Evolutionary conservation across 2,888 invertebrate species (phyloP).

Genomic region (Acanthopleura granulata): DNA sequence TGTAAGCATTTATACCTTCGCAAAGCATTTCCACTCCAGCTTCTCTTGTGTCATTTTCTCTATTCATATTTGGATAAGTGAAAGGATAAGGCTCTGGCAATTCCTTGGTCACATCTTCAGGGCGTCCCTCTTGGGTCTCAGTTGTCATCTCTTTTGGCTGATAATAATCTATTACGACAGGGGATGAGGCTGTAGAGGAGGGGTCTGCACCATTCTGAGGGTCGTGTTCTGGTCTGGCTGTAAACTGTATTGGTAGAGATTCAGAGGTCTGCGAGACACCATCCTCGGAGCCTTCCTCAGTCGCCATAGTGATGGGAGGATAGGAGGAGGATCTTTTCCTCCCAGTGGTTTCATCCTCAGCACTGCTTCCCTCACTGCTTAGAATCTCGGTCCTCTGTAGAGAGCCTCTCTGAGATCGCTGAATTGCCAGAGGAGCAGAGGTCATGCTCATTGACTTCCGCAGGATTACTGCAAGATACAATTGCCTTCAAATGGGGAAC

Average conservation of each 20-base stretch:
- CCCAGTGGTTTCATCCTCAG: not conserved
- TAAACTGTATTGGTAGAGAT: not conserved
- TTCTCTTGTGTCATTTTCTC: not conserved
- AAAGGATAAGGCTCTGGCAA: not conserved
- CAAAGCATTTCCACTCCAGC: not conserved
- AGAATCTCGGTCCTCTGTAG: not conserved
- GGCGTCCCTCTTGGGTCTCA: not conserved
- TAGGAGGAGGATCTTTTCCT: constrained; percentile 9
- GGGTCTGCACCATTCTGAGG: not conserved
- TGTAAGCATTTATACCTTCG: not conserved
- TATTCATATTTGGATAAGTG: no score
- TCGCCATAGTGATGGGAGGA: not conserved
- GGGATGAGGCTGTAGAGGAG: not conserved
- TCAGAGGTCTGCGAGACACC: not conserved
- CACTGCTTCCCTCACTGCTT: not conserved
- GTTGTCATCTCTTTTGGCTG: not conserved
- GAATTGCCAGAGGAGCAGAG: not conserved
- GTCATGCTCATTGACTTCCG: not conserved
- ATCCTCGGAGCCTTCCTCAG: not conserved
- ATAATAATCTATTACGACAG: no score
- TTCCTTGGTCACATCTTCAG: not conserved
- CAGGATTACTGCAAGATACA: not conserved
- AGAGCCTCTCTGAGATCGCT: not conserved
- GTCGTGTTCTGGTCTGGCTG: not conserved
- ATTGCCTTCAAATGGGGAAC: no score